phyloP scores from a whole-genome alignment of 2,888 invertebrate genomes.

The Diplolepis rosae region DNA sequence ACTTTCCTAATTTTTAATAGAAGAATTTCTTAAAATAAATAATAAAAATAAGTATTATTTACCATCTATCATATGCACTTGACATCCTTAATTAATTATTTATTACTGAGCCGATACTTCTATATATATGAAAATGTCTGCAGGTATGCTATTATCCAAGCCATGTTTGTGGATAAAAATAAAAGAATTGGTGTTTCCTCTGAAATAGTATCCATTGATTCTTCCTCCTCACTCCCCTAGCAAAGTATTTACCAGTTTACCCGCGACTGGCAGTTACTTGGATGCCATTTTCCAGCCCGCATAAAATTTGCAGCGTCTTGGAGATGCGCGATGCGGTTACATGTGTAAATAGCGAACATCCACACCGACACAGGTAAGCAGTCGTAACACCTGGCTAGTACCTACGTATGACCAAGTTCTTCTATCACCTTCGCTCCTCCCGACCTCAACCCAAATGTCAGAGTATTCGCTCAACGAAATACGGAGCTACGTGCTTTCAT shows the following conservation, averaged over 20 bases:
- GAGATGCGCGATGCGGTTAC: conserved; percentile 42
- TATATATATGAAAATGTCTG: neutral
- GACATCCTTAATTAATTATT: no score
- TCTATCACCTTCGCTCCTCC: conserved; percentile 55
- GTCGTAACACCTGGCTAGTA: conserved; percentile 52
- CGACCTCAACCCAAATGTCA: conserved; percentile 35
- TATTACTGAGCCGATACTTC: no score
- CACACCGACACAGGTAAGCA: conserved; percentile 30
- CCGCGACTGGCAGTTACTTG: conserved; percentile 56
- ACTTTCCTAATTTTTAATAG: neutral
- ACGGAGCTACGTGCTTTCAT: conserved; percentile 65
- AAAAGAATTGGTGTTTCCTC: neutral
- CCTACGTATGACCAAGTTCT: conserved; percentile 53
- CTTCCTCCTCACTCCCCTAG: conserved; percentile 10
- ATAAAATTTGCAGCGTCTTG: conserved; percentile 63
- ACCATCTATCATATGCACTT: no score
- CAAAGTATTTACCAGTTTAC: conserved; percentile 62
- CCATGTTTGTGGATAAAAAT: neutral
- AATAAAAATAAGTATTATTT: no score
- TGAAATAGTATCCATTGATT: conserved; percentile 1
- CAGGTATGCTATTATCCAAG: neutral
- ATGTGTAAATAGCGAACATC: conserved; percentile 37
- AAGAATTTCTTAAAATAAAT: neutral
- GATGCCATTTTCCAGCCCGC: conserved; percentile 61
- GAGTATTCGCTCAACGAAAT: conserved; percentile 57